Base-by-base conservation (phyloP, 2,888 invertebrate species). In the Pachycephus smyrnensis region DNA sequence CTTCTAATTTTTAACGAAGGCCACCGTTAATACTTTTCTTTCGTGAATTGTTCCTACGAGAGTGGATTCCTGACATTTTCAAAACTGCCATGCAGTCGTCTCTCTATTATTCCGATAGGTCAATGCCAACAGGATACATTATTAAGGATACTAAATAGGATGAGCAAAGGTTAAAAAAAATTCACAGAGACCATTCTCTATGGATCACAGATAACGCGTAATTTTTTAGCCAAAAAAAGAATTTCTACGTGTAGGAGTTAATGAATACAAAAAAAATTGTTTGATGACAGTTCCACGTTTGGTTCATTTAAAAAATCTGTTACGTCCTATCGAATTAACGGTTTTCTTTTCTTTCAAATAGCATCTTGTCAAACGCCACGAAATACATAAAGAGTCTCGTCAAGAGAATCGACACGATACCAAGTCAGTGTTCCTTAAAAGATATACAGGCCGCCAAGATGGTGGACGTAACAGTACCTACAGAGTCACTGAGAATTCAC, bases 391-490 rank as follows among this genome's bases (percentile, higher is more conserved):
- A 55, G 23, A 55, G 9, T 1, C 55, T 55, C 55, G 55, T 55
- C 55, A 9, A 55, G 40, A 55, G 55, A 55, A 23, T 55, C 55
- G 55, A 55, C 23, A 55, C 55, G 55, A 55, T 55, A 23, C 55
- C 23, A 55, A 55, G 23, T 55, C 55, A 55, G 55, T 55, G 55
- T 55, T 55, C 55, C 55, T 55, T 55, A 55, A 55, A 55, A 55
- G 55, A 55, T 55, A 55, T 55, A 55, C 55, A 55, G 55, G 55
- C 55, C 71, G 30, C 71, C 71, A 33, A 71, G 71, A 32, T 35
- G 84, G 82, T 82, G 82, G 84, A 81, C 83, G 79, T 88, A 88
- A 88, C 88, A 88, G 88, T 88, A 88, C 87, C 84, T 77, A 82
- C 84, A 84, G 80, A 82, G 82, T 83, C 82, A 78, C 79, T 82